phyloP scores from a whole-genome alignment of 64 coral and sea anemone genomes.

The Montipora cactus region DNA sequence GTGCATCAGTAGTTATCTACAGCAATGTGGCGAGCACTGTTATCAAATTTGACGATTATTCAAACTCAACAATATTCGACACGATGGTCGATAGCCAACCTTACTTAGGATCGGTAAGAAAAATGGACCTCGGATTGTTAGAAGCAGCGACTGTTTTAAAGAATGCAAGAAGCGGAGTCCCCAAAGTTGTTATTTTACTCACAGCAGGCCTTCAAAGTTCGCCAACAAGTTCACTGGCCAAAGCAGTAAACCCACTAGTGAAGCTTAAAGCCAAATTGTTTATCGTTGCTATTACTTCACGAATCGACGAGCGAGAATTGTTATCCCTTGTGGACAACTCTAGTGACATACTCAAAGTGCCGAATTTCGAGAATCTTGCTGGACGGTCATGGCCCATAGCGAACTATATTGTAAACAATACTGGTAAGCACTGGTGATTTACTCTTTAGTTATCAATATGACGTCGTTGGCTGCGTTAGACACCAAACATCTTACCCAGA shows the following conservation, averaged over 20 bases:
- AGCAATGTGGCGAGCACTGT: slow-evolving; percentile 1
- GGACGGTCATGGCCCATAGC: slow-evolving; percentile 43
- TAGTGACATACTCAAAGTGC: slow-evolving; percentile 42
- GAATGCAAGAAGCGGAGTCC: slow-evolving; percentile 35
- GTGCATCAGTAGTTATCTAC: slow-evolving; percentile 63
- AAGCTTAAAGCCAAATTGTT: slow-evolving; percentile 56
- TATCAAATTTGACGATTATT: slow-evolving; percentile 50
- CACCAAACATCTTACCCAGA: too few relatives aligned
- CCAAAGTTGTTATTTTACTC: slow-evolving; percentile 68
- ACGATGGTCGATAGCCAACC: slow-evolving; percentile 42
- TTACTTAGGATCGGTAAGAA: slow-evolving; percentile 38
- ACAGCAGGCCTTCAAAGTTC: slow-evolving; percentile 65
- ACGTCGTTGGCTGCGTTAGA: too few relatives aligned
- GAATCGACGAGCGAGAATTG: slow-evolving; percentile 35
- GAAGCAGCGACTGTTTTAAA: slow-evolving; percentile 24
- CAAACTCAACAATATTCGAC: background rate
- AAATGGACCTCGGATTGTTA: slow-evolving; percentile 78
- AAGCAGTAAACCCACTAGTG: slow-evolving; percentile 50
- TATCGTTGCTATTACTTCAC: slow-evolving; percentile 69
- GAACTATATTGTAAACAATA: slow-evolving; percentile 31
- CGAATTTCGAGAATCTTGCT: slow-evolving; percentile 21
- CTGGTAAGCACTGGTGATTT: background rate
- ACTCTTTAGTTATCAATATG: too few relatives aligned
- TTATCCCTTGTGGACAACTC: slow-evolving; percentile 36
- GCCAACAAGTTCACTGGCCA: slow-evolving; percentile 21